Evolutionary conservation across 2,888 invertebrate genomes (phyloP).

Genomic region (Megalurothrips usitatus): DNA sequence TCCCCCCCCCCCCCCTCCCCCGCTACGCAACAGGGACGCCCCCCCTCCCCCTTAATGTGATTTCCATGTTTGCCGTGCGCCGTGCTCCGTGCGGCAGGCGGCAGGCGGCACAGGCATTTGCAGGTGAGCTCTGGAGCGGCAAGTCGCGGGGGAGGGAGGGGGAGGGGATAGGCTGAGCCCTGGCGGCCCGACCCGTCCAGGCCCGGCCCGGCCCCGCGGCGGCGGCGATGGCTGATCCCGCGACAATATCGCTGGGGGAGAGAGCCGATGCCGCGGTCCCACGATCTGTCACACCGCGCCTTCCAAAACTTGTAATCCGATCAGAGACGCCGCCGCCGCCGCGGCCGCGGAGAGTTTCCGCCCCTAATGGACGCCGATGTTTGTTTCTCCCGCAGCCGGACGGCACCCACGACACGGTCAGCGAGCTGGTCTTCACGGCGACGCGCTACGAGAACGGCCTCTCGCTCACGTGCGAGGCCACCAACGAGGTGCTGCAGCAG

Average conservation of each 20-base stretch:
- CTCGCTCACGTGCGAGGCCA: conserved; percentile 73
- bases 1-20: neutral
- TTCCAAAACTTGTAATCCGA: too few species aligned
- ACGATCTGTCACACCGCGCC: too few species aligned
- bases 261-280: too few species aligned
- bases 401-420: conserved; percentile 74
- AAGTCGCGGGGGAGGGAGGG: neutral
- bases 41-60: neutral
- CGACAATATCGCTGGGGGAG: too few species aligned
- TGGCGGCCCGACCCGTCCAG: neutral
- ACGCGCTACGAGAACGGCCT: conserved; percentile 75
- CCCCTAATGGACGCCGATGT: too few species aligned
- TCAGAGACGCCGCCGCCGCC: neutral
- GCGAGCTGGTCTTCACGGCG: conserved; percentile 72
- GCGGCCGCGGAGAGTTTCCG: too few species aligned
- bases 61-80: conserved; percentile 8
- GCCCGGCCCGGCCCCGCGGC: neutral
- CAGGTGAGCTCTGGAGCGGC: conserved; percentile 19
- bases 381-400: conserved; percentile 55
- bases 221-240: too few species aligned
- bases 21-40: neutral
- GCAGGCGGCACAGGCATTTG: neutral
- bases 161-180: neutral
- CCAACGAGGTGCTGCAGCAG: conserved; percentile 71
- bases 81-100: neutral